Evolutionary conservation across 1,140 invertebrate species (phyloP), one percentile per base, ranked within the genome.

Genomic region (Lasioglossum albipes): DNA sequence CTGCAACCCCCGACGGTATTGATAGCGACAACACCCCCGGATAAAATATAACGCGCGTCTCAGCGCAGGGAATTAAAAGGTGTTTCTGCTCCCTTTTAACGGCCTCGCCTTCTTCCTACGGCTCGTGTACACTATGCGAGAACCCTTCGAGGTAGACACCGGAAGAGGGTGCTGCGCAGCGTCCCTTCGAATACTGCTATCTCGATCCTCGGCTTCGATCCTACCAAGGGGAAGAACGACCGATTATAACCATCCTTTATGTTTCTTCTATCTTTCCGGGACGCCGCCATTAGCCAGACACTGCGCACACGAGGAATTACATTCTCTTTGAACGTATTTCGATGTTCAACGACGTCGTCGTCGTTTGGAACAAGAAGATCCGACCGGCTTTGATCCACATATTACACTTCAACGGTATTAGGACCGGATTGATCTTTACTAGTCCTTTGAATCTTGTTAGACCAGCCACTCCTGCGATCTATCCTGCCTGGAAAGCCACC

Each of bases 31-130:
- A 88, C 84, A 86, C 52, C 79, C 64, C 77, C 27, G 79, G 82
- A 78, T 88, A 86, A 89, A 87, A 89, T 87, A 83, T 87, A 87
- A 87, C 80, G 79, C 73, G 82, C 61, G 49, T 84, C 74, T 75
- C 64, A 45, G 20, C 41, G 36, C 20, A 54, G 67, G 75, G 82
- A 82, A 86, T 88, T 86, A 86, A 88, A 89, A 88, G 76, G 65
- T 87, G 76, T 86, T 84, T 73, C 45, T 79, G 69, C 54, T 61
- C 72, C 57, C 52, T 79, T 85, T 85, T 76, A 85, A 82, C 75
- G 71, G 49, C 54, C 54, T 54, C 31, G 67, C 62, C 36, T 57
- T 73, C 45, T 65, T 77, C 57, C 61, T 49, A 42, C 66, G 75
- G n/a, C 75, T 73, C 45, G 57, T 78, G 80, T 42, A 41, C 71